phyloP scores from a whole-genome alignment of 1,140 invertebrate species.

The Aphidius ervi region DNA sequence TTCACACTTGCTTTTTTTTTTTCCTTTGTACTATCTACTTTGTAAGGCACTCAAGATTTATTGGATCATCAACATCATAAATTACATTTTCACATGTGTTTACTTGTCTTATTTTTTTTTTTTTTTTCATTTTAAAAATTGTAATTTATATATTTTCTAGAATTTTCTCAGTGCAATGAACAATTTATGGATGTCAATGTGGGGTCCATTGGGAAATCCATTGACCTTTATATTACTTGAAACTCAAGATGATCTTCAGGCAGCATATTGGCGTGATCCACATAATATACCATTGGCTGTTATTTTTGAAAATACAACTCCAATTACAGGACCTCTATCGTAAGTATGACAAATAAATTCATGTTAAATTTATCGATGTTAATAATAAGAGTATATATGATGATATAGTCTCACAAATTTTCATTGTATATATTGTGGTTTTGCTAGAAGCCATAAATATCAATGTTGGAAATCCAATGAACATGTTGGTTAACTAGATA shows the following conservation, averaged over 20 bases:
- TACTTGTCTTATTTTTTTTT: background rate
- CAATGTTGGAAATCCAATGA: background rate
- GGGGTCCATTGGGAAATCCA: slow-evolving; percentile 53
- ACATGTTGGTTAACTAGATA: too few relatives aligned
- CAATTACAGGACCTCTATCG: slow-evolving; percentile 55
- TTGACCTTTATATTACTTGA: slow-evolving; percentile 64
- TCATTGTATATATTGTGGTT: too few relatives aligned
- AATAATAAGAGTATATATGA: background rate
- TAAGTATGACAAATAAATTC: slow-evolving; percentile 37
- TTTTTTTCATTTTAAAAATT: slow-evolving; percentile 6
- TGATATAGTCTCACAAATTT: too few relatives aligned
- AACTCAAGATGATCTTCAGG: slow-evolving; percentile 63
- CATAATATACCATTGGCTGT: slow-evolving; percentile 64
- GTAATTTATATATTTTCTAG: slow-evolving; percentile 40
- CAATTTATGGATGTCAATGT: slow-evolving; percentile 53
- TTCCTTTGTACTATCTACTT: background rate
- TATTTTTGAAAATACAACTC: slow-evolving; percentile 61
- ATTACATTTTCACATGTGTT: background rate
- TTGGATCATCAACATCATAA: too few relatives aligned
- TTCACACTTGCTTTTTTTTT: too few relatives aligned
- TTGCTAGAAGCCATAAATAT: too few relatives aligned
- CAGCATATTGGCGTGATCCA: slow-evolving; percentile 65
- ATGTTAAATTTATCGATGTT: too few relatives aligned
- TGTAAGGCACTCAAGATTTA: background rate
- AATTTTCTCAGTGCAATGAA: slow-evolving; percentile 64